phyloP scores from a whole-genome alignment of 2,113 vertebrate species.

The Spheniscus mendiculus region DNA sequence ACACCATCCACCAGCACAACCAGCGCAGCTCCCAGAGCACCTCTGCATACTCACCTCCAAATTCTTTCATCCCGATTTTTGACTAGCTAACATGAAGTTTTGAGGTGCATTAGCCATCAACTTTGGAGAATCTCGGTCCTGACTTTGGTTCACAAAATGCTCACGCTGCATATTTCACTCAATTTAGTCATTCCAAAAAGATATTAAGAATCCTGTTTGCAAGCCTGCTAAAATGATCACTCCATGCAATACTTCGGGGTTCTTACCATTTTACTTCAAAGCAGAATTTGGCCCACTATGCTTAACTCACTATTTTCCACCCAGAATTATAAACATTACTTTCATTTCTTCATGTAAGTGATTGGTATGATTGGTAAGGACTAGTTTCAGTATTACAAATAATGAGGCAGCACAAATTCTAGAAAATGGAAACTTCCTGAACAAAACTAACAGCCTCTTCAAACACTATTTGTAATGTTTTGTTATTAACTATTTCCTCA shows the following conservation, averaged over 20 bases:
- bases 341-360: background rate
- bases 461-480: background rate
- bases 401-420: slow-evolving; percentile 60
- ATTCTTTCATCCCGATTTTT: background rate
- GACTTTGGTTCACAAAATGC: background rate
- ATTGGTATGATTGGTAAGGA: background rate
- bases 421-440: slow-evolving; percentile 49
- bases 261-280: background rate
- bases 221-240: background rate
- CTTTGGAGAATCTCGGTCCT: background rate
- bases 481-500: slow-evolving; percentile 58
- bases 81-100: background rate
- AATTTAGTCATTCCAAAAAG: background rate
- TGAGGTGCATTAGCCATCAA: background rate
- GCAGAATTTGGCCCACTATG: background rate
- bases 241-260: background rate
- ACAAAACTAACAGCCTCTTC: slow-evolving; percentile 46
- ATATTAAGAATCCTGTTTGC: background rate
- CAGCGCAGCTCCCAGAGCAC: background rate
- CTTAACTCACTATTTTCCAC: background rate
- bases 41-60: background rate
- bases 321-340: background rate
- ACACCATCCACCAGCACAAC: background rate
- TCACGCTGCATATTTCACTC: background rate
- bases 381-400: slow-evolving; percentile 61